Base-by-base conservation (phyloP, 2,113 vertebrate species). In the Planiliza haematocheilus region DNA sequence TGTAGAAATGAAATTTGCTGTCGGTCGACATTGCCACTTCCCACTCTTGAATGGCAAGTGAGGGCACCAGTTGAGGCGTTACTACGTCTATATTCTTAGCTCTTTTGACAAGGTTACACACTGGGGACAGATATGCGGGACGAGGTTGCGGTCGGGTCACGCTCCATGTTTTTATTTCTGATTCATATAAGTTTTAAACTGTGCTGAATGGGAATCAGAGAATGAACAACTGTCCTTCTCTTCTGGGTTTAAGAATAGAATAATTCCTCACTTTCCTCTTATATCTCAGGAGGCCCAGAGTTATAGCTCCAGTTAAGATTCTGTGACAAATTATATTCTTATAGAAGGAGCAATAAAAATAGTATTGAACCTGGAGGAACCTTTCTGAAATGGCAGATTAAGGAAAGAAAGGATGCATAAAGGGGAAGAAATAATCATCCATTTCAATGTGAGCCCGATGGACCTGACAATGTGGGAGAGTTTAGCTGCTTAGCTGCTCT, bases 311-410 rank as follows among this genome's bases (percentile, higher is more conserved):
- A 68, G 46, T 58, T 56, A 84, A 72, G 73, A 73, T 75, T 80
- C 62, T 82, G 72, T 84, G 79, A 83, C 79, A 85, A 86, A 88
- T 78, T 66, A 52, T 67, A 72, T 83, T 68, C 36, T 79, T 80
- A 78, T 20, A n/a, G 76, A 75, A 74, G 43, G 42, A 68, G 70
- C 41, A 45, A 55, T 61, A 63, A 70, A 79, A 81, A 81, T 70
- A 77, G 62, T 8, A 17, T 5, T 85, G 74, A 88, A 82, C 83
- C 75, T 74, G 13, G 8, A 36, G 50, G 53, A 80, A 77, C 81
- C 74, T 76, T 60, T 70, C 43, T 75, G 58, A 82, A 89, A 74
- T 56, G 20, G 63, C 18, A 43, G 66, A 85, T 67, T 67, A 80
- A 79, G n/a, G 56, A 51, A 61, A 53, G 55, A 53, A 70, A 65